A percentile compares a stretch with the other conserved stretches of the same genome.
Conservation (phyloP, 2,113 vertebrate species). For the human region DNA sequence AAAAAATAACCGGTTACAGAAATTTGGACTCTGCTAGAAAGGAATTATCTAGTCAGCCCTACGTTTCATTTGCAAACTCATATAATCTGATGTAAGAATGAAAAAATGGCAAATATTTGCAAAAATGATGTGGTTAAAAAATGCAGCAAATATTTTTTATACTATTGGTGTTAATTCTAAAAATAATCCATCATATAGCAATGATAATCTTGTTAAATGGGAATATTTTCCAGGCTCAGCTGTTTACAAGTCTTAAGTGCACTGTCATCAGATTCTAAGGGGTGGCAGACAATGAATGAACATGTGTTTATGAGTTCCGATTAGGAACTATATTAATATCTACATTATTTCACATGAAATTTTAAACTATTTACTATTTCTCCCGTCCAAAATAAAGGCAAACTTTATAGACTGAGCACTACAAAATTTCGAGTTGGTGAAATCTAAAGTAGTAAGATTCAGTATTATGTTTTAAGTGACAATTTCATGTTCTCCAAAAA, state of each 20-base stretch:
- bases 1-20: slow-evolving; percentile 11
- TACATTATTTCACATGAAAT: not conserved
- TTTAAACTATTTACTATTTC: not conserved
- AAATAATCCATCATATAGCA: slow-evolving; percentile 44
- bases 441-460: not conserved
- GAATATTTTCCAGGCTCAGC: not conserved
- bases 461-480: not conserved
- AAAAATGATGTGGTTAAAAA: slow-evolving; percentile 16
- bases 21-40: slow-evolving; percentile 50
- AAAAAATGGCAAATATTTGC: slow-evolving; percentile 54
- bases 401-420: not conserved
- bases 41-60: not conserved
- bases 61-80: slow-evolving; percentile 28
- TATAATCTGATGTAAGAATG: not conserved
- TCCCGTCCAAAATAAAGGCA: not conserved
- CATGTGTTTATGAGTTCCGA: not conserved
- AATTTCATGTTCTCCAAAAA: not conserved
- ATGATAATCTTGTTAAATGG: slow-evolving; percentile 2
- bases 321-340: not conserved
- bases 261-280: not conserved
- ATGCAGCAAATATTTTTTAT: slow-evolving; percentile 13
- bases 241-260: not conserved
- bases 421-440: slow-evolving; percentile 4
- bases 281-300: not conserved
- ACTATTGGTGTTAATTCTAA: slow-evolving; percentile 23